These are phyloP conservation scores for Lemur catta DNA, from an alignment of 2,797 vertebrate species.

Conservation along the genomic window DNA sequence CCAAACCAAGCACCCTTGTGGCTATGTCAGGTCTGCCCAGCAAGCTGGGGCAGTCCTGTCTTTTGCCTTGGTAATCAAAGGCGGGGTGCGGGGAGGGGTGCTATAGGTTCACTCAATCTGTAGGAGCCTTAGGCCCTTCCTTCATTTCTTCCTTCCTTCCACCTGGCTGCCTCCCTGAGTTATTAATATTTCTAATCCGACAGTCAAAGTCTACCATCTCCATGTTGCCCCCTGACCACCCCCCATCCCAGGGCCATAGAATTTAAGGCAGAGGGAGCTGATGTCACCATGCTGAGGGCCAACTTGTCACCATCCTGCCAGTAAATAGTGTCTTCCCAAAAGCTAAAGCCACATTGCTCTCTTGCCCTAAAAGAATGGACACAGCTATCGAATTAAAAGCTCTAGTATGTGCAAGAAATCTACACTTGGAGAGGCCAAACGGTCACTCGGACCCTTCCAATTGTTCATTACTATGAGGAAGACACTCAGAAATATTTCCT, in stretches of 20 bases:
- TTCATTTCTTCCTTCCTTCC: not conserved
- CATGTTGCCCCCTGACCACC: not conserved
- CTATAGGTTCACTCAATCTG: no score
- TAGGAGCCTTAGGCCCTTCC: not conserved
- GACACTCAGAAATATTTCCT: not conserved
- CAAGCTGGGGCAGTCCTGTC: not conserved
- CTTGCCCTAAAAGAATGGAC: not conserved
- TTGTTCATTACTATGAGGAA: not conserved
- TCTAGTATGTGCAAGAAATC: not conserved
- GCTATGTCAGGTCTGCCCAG: not conserved
- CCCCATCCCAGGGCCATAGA: not conserved
- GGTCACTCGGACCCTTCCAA: not conserved
- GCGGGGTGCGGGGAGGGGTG: no score
- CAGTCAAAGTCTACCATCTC: not conserved
- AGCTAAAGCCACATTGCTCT: not conserved
- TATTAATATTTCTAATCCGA: not conserved
- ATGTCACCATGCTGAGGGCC: not conserved
- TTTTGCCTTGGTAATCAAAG: not conserved
- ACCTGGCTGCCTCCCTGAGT: not conserved
- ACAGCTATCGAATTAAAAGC: not conserved
- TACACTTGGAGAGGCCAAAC: not conserved
- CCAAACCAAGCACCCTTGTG: not conserved
- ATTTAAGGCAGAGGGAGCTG: not conserved
- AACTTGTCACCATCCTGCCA: not conserved
- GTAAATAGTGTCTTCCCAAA: not conserved